Percentiles rank a stretch among this genome's conserved stretches.
Evolutionary conservation across 1,140 invertebrate genomes (phyloP).

Genomic region (Scylla paramamosain): DNA sequence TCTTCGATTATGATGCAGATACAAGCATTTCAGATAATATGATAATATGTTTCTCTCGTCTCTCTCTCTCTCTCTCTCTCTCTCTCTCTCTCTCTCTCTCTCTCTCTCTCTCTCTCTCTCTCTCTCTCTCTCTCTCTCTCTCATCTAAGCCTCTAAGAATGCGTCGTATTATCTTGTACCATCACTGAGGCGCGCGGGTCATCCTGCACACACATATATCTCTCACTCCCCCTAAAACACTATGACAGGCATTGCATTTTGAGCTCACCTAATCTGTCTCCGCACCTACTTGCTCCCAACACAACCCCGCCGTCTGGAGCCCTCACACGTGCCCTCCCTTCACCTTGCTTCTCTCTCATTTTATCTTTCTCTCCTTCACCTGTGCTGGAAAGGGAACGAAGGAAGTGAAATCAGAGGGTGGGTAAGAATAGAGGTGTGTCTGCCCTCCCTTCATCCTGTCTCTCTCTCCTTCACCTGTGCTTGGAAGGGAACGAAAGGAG

Average conservation of each 20-base stretch:
- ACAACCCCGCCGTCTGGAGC: background rate
- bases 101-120: background rate
- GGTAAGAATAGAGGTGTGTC: too few species aligned
- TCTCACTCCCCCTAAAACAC: background rate
- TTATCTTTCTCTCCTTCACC: background rate
- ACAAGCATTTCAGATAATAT: background rate
- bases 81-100: conserved; percentile 3
- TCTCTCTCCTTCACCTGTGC: too few species aligned
- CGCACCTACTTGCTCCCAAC: background rate
- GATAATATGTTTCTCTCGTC: background rate
- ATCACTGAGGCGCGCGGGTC: background rate
- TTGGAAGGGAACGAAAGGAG: too few species aligned
- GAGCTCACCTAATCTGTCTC: background rate
- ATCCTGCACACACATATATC: background rate
- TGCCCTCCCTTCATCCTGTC: too few species aligned
- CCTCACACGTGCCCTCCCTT: too few species aligned
- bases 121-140: background rate
- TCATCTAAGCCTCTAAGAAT: background rate
- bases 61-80: conserved; percentile 3
- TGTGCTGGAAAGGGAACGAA: background rate
- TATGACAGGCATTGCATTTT: background rate
- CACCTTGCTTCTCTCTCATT: background rate
- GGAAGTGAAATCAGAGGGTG: background rate
- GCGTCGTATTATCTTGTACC: background rate
- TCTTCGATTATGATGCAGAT: too few species aligned